A percentile compares a stretch with the other conserved stretches of the same genome.
Evolutionary conservation across 2,888 invertebrate genomes (phyloP).

Genomic region (Gisinianus flammeolus): DNA sequence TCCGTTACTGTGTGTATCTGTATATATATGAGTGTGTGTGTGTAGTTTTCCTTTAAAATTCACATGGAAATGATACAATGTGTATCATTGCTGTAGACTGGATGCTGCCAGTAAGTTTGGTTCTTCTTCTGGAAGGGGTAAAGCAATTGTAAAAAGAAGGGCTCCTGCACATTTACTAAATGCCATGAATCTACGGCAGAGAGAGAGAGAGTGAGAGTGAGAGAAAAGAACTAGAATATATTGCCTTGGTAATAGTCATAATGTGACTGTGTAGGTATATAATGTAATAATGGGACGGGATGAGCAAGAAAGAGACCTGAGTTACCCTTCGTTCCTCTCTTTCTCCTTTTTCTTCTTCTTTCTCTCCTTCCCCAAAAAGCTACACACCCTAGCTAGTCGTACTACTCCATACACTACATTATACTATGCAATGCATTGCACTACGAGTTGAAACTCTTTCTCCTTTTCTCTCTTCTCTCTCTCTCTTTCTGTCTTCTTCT

Average conservation of each 20-base stretch:
- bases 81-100: background rate
- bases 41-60: constrained; percentile 17
- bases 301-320: constrained; percentile 42
- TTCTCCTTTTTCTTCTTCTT: constrained; percentile 21
- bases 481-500: background rate
- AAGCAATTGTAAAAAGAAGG: constrained; percentile 21
- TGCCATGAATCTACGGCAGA: constrained; percentile 25
- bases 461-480: background rate
- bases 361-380: constrained; percentile 41
- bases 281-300: constrained; percentile 51
- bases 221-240: constrained; percentile 39
- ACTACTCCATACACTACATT: too few relatives aligned
- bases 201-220: constrained; percentile 17
- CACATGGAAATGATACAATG: constrained; percentile 15
- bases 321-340: constrained; percentile 20
- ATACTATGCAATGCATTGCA: too few relatives aligned
- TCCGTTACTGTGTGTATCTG: constrained; percentile 5
- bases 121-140: background rate
- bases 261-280: constrained; percentile 49
- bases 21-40: background rate
- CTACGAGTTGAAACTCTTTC: constrained; percentile 16
- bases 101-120: background rate
- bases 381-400: too few relatives aligned
- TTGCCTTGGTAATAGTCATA: constrained; percentile 47
- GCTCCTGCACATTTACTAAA: constrained; percentile 28